phyloP scores from a whole-genome alignment of 1,140 invertebrate genomes.

The Brachionus sp. region DNA sequence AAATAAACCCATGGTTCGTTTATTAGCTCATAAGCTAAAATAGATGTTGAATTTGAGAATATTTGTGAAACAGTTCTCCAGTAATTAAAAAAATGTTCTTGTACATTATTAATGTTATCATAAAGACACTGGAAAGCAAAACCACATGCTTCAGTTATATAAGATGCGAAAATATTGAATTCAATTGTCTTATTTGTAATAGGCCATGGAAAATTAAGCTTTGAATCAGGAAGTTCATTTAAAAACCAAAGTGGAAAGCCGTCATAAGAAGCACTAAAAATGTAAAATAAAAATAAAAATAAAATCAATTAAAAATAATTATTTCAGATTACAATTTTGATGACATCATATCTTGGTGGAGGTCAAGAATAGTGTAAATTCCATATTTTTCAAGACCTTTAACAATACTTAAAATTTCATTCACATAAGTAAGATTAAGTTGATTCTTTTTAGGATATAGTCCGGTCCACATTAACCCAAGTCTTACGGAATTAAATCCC shows the following conservation, averaged over 20 bases:
- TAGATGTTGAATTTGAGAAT: conserved; percentile 47
- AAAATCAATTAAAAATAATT: neutral
- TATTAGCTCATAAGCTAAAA: conserved; percentile 51
- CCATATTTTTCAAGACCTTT: conserved; percentile 47
- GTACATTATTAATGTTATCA: conserved; percentile 47
- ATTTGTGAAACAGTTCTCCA: conserved; percentile 48
- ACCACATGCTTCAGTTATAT: conserved; percentile 50
- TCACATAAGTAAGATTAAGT: conserved; percentile 49
- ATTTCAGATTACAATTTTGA: neutral
- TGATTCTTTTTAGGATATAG: conserved; percentile 46
- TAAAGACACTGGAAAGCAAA: conserved; percentile 50
- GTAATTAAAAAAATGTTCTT: conserved; percentile 47
- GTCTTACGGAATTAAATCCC: conserved; percentile 51
- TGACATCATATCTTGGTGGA: conserved; percentile 50
- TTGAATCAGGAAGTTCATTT: conserved; percentile 46
- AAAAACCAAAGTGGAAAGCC: conserved; percentile 51
- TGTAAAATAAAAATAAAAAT: neutral
- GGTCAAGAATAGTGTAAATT: conserved; percentile 50
- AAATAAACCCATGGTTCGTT: conserved; percentile 50
- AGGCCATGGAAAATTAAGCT: conserved; percentile 49
- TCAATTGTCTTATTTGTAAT: conserved; percentile 38
- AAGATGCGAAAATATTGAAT: conserved; percentile 46
- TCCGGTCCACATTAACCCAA: conserved; percentile 51
- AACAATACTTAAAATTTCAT: conserved; percentile 48
- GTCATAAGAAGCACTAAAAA: conserved; percentile 47